Base-by-base conservation (phyloP, 2,113 vertebrate species). In the Laterallus jamaicensis region DNA sequence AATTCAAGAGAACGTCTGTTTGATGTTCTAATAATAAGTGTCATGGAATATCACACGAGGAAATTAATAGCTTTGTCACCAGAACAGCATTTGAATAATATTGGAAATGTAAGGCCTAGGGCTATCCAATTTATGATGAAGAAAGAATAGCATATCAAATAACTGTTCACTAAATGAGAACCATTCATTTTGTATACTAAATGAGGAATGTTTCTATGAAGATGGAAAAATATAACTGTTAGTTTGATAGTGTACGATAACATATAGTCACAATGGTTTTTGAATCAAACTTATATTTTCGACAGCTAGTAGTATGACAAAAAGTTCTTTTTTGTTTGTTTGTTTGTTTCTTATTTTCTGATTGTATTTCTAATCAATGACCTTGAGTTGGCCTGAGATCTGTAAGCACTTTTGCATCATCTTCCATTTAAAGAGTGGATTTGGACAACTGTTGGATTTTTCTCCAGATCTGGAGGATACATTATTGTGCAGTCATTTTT, bases 31-130 rank as follows among this genome's bases (percentile, higher is more conserved):
- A 32, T 62, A 64, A 26, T 64, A 86, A 86, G 18, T 64, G 15
- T 7, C 12, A 62, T 12, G 74, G 60, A 81, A 95, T 83, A 60
- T 76, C 55, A 49, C 17, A 58, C 16, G 32, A 77, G 26, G 31
- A 92, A 92, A 95, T 94, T 40, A 92, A 90, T 85, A 88, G 29
- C 6, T 86, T 74, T 91, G 47, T 82, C n/a, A 86, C 55, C 28
- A 55, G 56, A 74, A 58, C 19, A 83, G 16, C 35, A 40, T n/a
- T 70, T 59, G 68, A 92, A 63, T 44, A 91, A 74, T 68, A 67
- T 32, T n/a, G 21, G 22, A 31, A 78, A 67, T 70, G 14, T 67
- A 71, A 75, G 31, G 47, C 87, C 77, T 85, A 67, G 12, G 75
- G 92, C 69, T 67, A 81, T 89, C 42, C 47, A 92, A 63, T 86